These are phyloP conservation scores for Blennius ocellaris DNA, from an alignment of 2,113 vertebrate genomes.

Conservation along the genomic window DNA sequence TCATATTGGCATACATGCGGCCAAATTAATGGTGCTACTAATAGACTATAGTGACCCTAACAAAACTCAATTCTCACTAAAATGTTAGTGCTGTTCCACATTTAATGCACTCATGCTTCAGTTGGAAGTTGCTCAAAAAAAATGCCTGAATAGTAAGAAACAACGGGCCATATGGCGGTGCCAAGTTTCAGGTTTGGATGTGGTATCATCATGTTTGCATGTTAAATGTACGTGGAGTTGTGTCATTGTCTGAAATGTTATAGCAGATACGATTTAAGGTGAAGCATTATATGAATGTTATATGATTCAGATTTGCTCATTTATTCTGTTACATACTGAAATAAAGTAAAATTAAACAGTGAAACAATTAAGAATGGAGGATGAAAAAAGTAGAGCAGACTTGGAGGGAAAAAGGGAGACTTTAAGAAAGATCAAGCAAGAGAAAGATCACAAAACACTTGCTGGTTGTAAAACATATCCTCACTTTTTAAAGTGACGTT, in stretches of 20 bases:
- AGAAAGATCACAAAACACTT: conserved; percentile 21
- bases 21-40: conserved; percentile 4
- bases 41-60: neutral
- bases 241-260: neutral
- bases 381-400: neutral
- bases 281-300: neutral
- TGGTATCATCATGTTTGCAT: neutral
- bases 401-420: neutral
- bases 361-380: neutral
- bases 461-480: conserved; percentile 34
- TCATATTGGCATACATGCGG: conserved; percentile 6
- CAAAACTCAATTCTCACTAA: too few species aligned
- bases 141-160: too few species aligned
- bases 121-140: too few species aligned
- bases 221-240: neutral
- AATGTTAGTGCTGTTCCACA: neutral
- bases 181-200: neutral
- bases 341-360: neutral
- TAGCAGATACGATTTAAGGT: neutral
- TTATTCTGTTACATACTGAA: neutral
- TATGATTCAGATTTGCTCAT: neutral
- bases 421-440: neutral
- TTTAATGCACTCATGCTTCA: neutral
- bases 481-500: conserved; percentile 44
- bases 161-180: too few species aligned